Percentiles rank a stretch among this genome's conserved stretches.
These are phyloP conservation scores for Ceratina japonica DNA, from an alignment of 1,140 invertebrate genomes.

Conservation along the genomic window DNA sequence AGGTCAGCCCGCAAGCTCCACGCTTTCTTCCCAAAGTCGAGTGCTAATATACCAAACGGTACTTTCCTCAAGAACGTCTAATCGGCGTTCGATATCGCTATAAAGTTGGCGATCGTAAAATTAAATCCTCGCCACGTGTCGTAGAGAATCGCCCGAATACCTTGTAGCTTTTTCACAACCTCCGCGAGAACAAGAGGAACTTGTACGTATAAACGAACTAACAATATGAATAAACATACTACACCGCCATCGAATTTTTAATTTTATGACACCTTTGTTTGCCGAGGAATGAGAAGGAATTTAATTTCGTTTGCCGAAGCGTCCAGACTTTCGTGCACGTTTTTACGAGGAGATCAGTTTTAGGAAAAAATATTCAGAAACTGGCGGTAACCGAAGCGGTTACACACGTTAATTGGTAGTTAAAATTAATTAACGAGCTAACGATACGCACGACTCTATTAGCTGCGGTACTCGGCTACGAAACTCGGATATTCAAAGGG, in stretches of 20 bases:
- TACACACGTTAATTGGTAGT: slow-evolving; percentile 26
- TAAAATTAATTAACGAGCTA: slow-evolving; percentile 34
- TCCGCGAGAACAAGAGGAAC: background rate
- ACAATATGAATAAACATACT: background rate
- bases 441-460: slow-evolving; percentile 22
- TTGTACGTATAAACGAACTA: background rate
- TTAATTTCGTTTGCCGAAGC: too few species aligned
- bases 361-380: background rate
- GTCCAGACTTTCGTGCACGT: too few species aligned
- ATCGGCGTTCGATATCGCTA: slow-evolving; percentile 56
- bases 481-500: slow-evolving; percentile 24
- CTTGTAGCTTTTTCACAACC: slow-evolving; percentile 25
- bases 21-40: slow-evolving; percentile 51
- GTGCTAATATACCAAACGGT: slow-evolving; percentile 45
- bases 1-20: slow-evolving; percentile 56
- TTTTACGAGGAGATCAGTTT: too few species aligned
- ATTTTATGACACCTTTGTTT: background rate
- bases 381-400: background rate
- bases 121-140: slow-evolving; percentile 62
- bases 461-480: background rate
- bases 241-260: too few species aligned
- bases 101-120: slow-evolving; percentile 62
- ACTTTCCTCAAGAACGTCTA: slow-evolving; percentile 51
- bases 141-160: slow-evolving; percentile 32
- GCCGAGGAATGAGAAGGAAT: background rate